Evolutionary conservation across 2,888 invertebrate species (phyloP), one percentile per base, ranked within the genome.

Genomic region (Drosophila meridionalis): DNA sequence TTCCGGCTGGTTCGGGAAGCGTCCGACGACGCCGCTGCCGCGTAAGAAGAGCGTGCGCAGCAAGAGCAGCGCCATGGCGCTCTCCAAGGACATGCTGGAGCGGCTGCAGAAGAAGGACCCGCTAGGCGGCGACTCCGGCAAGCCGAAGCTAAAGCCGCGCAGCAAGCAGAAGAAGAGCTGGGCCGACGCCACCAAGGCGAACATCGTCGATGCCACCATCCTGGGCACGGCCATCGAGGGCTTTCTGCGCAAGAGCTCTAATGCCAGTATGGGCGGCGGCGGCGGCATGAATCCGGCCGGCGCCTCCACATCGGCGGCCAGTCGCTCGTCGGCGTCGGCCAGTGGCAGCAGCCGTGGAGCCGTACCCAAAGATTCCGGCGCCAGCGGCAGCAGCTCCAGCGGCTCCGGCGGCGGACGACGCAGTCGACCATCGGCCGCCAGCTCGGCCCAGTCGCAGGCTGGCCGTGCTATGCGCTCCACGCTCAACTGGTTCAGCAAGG

Each of bases 221-320:
- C 94, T 97, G 42, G 97, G 97, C 32, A 97, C 95, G 90, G 97
- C 97, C 36, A 97, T 97, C 78, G 97, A 97, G 93, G 97, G 96
- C 38, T 97, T 97, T 90, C 93, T 97, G 43, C 95, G 94, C 90
- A 95, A 94, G 93, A 93, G 94, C 47, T 92, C 88, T 12, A 82
- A 89, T 26, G 89, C 94, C 80, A 83, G 90, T 52, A 87, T 94
- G 90, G 73, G 80, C 4, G 78, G 73, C 89, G 58, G 67, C 12
- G 78, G 73, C 89, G 58, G 67, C 12, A n/a, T 43, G 6, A 34
- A n/a, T 43, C 20, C 80, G 0, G 34, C 69, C 8, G 65, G 78
- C 32, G 66, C 80, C 2, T 75, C 80, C 0, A 70, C 80, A 4
- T 81, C 78, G 0, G 36, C 79, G 0, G 78, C 72, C n/a, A 7